Conservation (phyloP, 2,797 vertebrate species). For the Myiotriccus ornatus region DNA sequence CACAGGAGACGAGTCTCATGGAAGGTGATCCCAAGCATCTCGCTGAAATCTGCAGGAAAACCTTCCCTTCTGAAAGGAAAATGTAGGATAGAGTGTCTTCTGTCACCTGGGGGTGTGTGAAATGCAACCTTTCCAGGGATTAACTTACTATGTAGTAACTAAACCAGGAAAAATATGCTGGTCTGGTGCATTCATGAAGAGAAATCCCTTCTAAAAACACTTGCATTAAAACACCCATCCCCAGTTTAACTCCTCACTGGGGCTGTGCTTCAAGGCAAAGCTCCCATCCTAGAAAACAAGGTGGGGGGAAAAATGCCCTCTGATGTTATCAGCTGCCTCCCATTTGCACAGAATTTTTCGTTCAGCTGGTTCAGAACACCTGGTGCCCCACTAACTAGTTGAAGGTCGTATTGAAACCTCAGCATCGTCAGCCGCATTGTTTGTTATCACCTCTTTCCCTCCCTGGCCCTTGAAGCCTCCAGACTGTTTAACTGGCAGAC, state of each 20-base stretch:
- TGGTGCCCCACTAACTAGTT: background rate
- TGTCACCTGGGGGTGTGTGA: background rate
- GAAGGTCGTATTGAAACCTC: background rate
- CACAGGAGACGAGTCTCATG: background rate
- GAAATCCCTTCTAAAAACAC: background rate
- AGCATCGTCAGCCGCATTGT: background rate
- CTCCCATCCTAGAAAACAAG: background rate
- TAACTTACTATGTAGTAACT: background rate
- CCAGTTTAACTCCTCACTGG: background rate
- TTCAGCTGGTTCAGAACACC: background rate
- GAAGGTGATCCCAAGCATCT: background rate
- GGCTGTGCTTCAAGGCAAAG: background rate
- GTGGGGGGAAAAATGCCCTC: fast-evolving
- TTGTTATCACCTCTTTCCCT: background rate
- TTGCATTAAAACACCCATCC: background rate
- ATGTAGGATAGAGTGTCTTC: background rate
- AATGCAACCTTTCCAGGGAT: background rate
- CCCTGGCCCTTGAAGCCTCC: background rate
- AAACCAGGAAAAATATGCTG: background rate
- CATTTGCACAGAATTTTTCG: background rate
- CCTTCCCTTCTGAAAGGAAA: background rate
- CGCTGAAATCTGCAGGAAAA: background rate
- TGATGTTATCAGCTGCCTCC: background rate
- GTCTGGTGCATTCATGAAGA: background rate
- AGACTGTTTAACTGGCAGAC: background rate